Conservation (phyloP, 2,888 invertebrate genomes). For the Lacanobia oleracea region DNA sequence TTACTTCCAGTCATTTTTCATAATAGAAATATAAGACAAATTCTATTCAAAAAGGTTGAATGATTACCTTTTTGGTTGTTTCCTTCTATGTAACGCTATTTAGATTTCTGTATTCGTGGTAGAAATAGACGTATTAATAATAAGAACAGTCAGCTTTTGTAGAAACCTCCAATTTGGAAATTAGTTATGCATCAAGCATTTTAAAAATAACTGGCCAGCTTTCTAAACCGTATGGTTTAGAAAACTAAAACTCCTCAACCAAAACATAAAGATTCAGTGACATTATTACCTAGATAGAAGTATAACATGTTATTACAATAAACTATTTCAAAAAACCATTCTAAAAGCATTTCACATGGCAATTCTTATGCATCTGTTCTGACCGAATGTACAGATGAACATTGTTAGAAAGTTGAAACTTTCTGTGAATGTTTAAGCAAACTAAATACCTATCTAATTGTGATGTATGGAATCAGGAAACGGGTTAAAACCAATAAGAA, state of each 20-base stretch:
- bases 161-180: neutral
- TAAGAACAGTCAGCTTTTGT: neutral
- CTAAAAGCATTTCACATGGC: constrained; percentile 1
- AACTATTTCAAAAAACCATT: neutral
- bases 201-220: constrained; percentile 29
- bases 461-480: no score
- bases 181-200: neutral
- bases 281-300: neutral
- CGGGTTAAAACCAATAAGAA: neutral
- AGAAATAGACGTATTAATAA: no score
- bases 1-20: neutral
- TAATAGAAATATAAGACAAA: constrained; percentile 16
- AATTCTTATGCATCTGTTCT: neutral
- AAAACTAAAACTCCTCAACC: neutral
- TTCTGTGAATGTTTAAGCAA: neutral
- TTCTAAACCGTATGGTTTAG: neutral
- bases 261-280: neutral
- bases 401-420: no score
- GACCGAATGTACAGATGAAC: neutral
- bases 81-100: neutral
- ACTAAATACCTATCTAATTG: neutral
- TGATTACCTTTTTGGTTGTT: neutral
- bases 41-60: constrained; percentile 26
- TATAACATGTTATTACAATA: neutral
- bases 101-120: neutral